Conservation (phyloP, 2,888 invertebrate genomes). For the Baccha elongata region DNA sequence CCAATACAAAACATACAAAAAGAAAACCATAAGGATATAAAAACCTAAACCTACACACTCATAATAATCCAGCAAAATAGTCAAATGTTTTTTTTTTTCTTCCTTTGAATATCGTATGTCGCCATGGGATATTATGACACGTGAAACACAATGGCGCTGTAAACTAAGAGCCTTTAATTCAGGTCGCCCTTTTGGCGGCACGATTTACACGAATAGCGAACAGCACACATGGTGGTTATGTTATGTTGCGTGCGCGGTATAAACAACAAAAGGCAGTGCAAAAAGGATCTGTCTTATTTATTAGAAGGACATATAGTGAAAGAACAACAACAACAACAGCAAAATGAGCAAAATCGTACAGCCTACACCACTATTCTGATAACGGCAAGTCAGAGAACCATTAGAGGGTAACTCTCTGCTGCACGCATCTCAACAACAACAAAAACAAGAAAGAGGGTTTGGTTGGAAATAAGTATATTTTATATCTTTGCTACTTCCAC, state of each 20-base stretch:
- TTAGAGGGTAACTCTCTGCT: conserved; percentile 23
- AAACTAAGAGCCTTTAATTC: conserved; percentile 65
- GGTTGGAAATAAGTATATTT: conserved; percentile 36
- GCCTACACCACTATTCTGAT: conserved; percentile 7
- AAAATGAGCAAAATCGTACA: conserved; percentile 24
- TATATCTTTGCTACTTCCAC: conserved; percentile 28
- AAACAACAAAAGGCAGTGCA: conserved; percentile 6
- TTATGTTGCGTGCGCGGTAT: conserved; percentile 27
- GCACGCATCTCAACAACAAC: conserved; percentile 55
- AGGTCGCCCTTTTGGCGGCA: conserved; percentile 70
- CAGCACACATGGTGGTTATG: conserved; percentile 45
- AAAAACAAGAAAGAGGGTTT: neutral
- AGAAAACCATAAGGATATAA: neutral
- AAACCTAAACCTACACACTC: neutral
- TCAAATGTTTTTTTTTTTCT: conserved; percentile 45
- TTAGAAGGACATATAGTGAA: neutral
- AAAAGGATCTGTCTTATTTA: conserved; percentile 10
- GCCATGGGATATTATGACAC: conserved; percentile 63
- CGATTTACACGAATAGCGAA: conserved; percentile 41
- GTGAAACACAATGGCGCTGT: conserved; percentile 67
- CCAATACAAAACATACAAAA: neutral
- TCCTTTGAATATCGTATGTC: conserved; percentile 39
- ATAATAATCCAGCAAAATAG: neutral
- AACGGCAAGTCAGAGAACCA: conserved; percentile 24
- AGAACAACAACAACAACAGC: neutral